phyloP scores from a whole-genome alignment of 2,797 vertebrate species.

The Sebastes trivittatus region DNA sequence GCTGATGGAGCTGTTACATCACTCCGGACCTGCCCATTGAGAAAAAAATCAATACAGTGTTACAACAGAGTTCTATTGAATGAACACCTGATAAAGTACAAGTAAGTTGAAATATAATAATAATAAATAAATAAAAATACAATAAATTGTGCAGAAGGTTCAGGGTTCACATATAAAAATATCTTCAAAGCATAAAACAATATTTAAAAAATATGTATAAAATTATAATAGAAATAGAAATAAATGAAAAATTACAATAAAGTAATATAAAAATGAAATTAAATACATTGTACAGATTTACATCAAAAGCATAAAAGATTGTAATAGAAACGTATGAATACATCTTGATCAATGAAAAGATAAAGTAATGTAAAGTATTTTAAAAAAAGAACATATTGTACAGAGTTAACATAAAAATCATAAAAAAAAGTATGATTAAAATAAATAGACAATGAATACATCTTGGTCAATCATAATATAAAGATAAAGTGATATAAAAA shows the following conservation, averaged over 20 bases:
- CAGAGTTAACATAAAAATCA: background rate
- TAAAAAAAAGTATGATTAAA: too few species aligned
- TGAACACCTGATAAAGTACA: background rate
- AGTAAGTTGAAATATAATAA: background rate
- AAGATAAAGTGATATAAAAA: background rate
- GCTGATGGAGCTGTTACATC: constrained; percentile 39
- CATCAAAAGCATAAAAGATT: background rate
- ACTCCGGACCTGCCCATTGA: background rate
- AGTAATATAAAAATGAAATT: background rate
- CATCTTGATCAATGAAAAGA: background rate
- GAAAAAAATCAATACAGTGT: background rate
- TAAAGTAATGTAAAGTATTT: background rate
- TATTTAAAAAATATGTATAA: background rate
- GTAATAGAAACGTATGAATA: background rate
- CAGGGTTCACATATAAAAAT: background rate
- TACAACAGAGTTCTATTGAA: background rate
- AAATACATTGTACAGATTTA: background rate
- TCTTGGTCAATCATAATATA: background rate
- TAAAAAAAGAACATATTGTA: background rate
- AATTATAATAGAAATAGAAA: background rate
- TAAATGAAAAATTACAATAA: background rate
- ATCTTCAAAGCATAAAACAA: background rate
- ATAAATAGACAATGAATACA: too few species aligned
- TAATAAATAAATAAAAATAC: background rate
- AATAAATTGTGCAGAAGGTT: background rate